A percentile compares a stretch with the other conserved stretches of the same genome.
phyloP scores from a whole-genome alignment of 2,888 invertebrate genomes.

The Notocelia uddmanniana region DNA sequence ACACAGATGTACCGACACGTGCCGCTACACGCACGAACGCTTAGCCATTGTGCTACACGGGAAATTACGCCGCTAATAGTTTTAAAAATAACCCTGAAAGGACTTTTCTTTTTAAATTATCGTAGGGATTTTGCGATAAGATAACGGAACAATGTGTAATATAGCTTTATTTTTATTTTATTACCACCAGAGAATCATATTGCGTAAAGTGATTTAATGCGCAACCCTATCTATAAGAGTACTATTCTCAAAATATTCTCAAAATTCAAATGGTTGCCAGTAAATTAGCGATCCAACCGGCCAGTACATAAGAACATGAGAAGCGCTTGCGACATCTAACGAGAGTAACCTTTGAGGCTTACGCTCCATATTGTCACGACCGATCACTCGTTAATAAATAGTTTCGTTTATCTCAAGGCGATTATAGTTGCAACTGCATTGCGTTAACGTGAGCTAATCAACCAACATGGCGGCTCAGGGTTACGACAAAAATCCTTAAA shows the following conservation, averaged over 20 bases:
- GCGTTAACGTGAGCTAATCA: conserved; percentile 53
- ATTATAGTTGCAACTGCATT: conserved; percentile 60
- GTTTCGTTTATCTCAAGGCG: conserved; percentile 70
- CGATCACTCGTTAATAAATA: conserved; percentile 76
- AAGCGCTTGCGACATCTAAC: conserved; percentile 78
- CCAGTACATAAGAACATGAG: conserved; percentile 66
- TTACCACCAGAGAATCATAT: neutral
- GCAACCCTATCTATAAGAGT: conserved; percentile 19
- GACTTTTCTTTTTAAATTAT: conserved; percentile 1
- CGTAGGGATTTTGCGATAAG: neutral
- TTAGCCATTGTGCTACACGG: conserved; percentile 28
- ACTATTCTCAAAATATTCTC: conserved; percentile 26
- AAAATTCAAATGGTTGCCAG: conserved; percentile 10
- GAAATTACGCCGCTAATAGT: conserved; percentile 10
- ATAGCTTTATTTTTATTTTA: neutral
- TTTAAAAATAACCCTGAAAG: neutral
- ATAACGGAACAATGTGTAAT: neutral
- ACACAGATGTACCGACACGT: conserved; percentile 59
- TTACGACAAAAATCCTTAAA: conserved; percentile 33
- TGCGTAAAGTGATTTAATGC: neutral
- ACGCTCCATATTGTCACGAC: conserved; percentile 81
- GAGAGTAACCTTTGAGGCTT: conserved; percentile 81
- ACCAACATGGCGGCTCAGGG: conserved; percentile 40
- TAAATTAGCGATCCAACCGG: conserved; percentile 48
- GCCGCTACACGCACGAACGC: conserved; percentile 57